phyloP scores from a whole-genome alignment of 2,797 vertebrate genomes.

The Coregonus suidteri region DNA sequence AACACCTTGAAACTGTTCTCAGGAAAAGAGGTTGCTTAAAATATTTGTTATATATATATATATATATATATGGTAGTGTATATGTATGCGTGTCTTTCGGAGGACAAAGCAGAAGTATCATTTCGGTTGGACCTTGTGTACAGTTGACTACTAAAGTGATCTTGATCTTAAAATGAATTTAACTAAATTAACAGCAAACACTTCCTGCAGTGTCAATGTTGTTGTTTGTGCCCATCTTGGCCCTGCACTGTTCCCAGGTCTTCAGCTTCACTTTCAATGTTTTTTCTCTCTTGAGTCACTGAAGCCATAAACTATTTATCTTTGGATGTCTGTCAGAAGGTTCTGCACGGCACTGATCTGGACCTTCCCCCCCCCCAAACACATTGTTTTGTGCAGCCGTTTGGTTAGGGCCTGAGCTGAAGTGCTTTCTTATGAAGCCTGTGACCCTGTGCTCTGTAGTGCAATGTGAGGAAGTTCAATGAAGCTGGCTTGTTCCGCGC shows the following conservation, averaged over 20 bases:
- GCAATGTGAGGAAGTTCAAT: conserved; percentile 11
- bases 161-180: background rate
- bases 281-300: background rate
- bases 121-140: too few relatives aligned
- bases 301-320: conserved; percentile 3
- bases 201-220: background rate
- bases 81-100: too few relatives aligned
- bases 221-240: background rate
- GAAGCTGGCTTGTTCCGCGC: background rate
- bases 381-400: conserved; percentile 3
- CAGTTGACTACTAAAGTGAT: too few relatives aligned
- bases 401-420: background rate
- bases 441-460: background rate
- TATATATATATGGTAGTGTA: too few relatives aligned
- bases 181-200: background rate
- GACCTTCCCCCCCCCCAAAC: background rate
- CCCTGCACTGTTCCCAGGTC: background rate
- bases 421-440: background rate
- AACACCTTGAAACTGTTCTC: background rate
- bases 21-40: background rate
- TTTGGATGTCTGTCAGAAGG: background rate
- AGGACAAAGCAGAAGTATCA: too few relatives aligned
- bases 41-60: too few relatives aligned
- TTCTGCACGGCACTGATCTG: background rate
- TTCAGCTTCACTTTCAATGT: background rate